A percentile compares a stretch with the other conserved stretches of the same genome.
Evolutionary conservation across 1,140 invertebrate species (phyloP).

Genomic region (Caerostris darwini): DNA sequence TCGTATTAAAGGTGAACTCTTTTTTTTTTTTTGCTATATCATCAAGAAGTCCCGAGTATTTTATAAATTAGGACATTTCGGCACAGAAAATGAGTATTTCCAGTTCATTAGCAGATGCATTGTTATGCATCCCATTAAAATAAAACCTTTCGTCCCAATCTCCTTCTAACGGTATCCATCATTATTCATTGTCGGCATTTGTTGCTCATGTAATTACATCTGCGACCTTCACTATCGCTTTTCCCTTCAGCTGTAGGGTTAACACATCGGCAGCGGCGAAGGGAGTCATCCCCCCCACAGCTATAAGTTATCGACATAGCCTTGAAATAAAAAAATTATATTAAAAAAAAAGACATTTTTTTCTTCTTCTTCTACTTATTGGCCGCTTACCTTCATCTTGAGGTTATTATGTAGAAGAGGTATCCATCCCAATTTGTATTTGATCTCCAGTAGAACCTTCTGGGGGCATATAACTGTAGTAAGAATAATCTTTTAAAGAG

Average conservation of each 20-base stretch:
- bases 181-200: slow-evolving; percentile 43
- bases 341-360: not conserved
- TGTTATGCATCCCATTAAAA: not conserved
- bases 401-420: not conserved
- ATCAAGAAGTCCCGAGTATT: too few relatives aligned
- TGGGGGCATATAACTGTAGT: not conserved
- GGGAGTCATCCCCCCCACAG: not conserved
- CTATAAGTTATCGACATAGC: slow-evolving; percentile 31
- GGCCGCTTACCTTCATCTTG: not conserved
- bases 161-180: slow-evolving; percentile 14
- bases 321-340: not conserved
- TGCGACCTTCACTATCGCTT: slow-evolving; percentile 4
- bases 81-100: not conserved
- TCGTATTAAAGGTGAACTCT: too few relatives aligned
- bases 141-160: not conserved
- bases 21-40: too few relatives aligned
- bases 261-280: not conserved
- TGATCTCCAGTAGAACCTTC: not conserved
- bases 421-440: not conserved
- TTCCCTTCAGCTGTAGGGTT: slow-evolving; percentile 25
- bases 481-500: not conserved
- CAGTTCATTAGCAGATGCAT: not conserved
- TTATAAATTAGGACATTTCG: not conserved
- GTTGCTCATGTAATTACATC: slow-evolving; percentile 35
- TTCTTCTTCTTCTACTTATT: not conserved